Percentiles rank a stretch among this genome's conserved stretches.
Conservation (phyloP, 2,888 invertebrate genomes). For the Fragum fragum region DNA sequence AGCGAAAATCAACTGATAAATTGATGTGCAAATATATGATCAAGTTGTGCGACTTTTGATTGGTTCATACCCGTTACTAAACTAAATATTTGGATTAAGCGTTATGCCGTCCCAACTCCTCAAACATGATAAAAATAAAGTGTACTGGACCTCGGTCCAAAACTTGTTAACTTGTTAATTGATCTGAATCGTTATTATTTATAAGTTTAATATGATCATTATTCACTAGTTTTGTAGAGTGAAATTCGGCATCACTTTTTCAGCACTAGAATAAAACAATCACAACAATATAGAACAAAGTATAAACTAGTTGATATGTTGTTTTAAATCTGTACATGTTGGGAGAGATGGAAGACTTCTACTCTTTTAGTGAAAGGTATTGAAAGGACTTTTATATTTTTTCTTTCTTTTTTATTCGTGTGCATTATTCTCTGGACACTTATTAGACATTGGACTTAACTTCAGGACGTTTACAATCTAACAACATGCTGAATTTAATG, state of each 20-base stretch:
- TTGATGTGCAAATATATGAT: slow-evolving; percentile 49
- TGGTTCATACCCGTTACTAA: slow-evolving; percentile 26
- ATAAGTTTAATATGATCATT: background rate
- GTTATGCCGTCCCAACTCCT: slow-evolving; percentile 17
- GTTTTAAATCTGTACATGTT: too few species aligned
- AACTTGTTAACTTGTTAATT: background rate
- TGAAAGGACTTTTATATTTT: too few species aligned
- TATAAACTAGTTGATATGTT: too few species aligned
- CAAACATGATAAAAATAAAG: slow-evolving; percentile 22
- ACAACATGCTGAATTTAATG: slow-evolving; percentile 53
- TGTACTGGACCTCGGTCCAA: background rate
- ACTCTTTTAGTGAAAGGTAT: too few species aligned
- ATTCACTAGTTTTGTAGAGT: background rate
- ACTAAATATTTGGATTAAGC: slow-evolving; percentile 50
- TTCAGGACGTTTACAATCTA: too few species aligned
- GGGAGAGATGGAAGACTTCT: too few species aligned
- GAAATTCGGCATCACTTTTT: background rate
- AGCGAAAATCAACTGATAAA: slow-evolving; percentile 31
- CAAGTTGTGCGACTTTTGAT: slow-evolving; percentile 7
- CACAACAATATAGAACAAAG: too few species aligned
- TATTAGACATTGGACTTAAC: too few species aligned
- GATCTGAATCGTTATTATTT: background rate
- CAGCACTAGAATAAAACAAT: too few species aligned
- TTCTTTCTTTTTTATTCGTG: too few species aligned
- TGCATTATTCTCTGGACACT: too few species aligned